Base-by-base conservation (phyloP, 2,113 vertebrate genomes). In the Phrynosoma blainvillii region DNA sequence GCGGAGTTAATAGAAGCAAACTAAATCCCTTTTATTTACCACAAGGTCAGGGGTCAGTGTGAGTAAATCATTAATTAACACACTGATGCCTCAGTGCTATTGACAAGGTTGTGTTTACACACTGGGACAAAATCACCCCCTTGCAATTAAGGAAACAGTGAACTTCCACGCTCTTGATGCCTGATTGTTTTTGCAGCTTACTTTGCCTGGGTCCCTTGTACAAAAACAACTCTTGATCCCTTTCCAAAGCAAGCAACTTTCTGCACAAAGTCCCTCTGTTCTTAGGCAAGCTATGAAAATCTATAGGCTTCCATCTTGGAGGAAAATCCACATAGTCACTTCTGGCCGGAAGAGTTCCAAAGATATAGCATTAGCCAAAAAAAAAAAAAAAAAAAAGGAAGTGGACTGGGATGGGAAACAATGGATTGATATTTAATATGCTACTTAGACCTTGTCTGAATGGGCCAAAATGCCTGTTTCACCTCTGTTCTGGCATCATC, bases 1-100 rank as follows among this genome's bases (percentile, higher is more conserved):
- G 79, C 93, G 93, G 92, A 96, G 93, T 96, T 97, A 97, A 97
- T 93, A 95, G 94, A 96, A 95, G 87, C 87, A 91, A 95, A 93
- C 95, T 92, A 96, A 97, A 97, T 97, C 95, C 93, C 94, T 93
- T 95, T 95, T 96, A 96, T 97, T 97, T 97, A 96, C 95, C 95
- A 94, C 84, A 88, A 95, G 96, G 96, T 96, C 96, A 97, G 94
- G 91, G 96, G 96, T 97, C 96, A 97, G 92, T 90, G 92, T 94
- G 95, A 96, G 96, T 96, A 96, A 96, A 96, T 97, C 96, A 96
- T 97, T 97, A 97, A 97, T 97, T 97, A 97, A 96, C 96, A 91
- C 76, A 86, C 96, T 95, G 93, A 95, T 2, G 89, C 95, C 92
- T 96, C 95, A 70, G 84, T 83, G 93, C 92, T 97, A 96, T 96